Evolutionary conservation across 2,797 vertebrate genomes (phyloP).

Genomic region (Hybognathus amarus): DNA sequence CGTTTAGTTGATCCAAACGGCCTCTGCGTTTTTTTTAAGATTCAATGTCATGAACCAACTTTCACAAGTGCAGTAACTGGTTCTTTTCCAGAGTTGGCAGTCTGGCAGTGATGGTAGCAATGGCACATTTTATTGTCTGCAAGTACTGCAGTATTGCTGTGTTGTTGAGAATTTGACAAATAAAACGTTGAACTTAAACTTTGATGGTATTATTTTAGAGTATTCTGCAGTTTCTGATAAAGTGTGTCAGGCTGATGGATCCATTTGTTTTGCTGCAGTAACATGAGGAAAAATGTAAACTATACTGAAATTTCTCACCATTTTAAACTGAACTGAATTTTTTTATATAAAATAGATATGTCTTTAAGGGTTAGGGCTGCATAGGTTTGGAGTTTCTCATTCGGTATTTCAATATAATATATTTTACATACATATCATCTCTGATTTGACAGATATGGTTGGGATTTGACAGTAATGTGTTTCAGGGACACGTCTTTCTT

Average conservation of each 20-base stretch:
- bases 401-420: background rate
- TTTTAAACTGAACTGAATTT: background rate
- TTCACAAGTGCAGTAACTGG: constrained; percentile 7
- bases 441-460: background rate
- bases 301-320: background rate
- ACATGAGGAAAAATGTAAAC: background rate
- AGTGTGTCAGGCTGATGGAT: background rate
- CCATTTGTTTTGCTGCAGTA: background rate
- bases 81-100: background rate
- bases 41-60: background rate
- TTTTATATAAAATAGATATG: too few species aligned
- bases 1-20: background rate
- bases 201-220: constrained; percentile 5
- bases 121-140: background rate
- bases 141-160: constrained; percentile 3
- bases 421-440: background rate
- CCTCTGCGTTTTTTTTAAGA: background rate
- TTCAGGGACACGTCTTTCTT: background rate
- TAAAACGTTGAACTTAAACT: background rate
- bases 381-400: background rate
- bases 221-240: background rate
- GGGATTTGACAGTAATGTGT: background rate
- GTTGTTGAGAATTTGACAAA: constrained; percentile 1
- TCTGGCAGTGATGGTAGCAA: constrained; percentile 13
- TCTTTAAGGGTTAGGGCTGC: background rate